phyloP scores from a whole-genome alignment of 2,888 invertebrate genomes.

The Drosophila histrio region DNA sequence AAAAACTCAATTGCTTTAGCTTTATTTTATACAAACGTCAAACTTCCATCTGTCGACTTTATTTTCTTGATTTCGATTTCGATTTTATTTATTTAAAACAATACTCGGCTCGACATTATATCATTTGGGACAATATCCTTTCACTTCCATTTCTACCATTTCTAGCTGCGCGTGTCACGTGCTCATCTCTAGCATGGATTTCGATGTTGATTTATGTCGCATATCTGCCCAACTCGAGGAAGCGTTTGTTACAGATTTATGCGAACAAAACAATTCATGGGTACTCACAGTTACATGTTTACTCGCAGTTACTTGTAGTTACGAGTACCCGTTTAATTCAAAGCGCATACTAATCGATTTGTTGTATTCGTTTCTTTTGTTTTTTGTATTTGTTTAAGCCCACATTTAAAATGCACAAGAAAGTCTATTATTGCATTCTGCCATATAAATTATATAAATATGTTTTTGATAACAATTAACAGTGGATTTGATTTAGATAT shows the following conservation, averaged over 20 bases:
- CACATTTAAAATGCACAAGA: not conserved
- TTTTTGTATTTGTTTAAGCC: not conserved
- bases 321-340: constrained; percentile 4
- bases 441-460: no score
- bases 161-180: not conserved
- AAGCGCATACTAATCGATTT: constrained; percentile 9
- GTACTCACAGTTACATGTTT: constrained; percentile 14
- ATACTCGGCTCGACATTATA: no score
- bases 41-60: no score
- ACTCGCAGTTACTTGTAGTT: not conserved
- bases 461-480: no score
- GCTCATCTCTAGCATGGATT: constrained; percentile 1
- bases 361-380: not conserved
- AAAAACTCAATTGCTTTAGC: no score
- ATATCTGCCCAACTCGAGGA: constrained; percentile 35
- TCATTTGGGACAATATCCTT: no score
- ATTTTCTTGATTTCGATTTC: no score
- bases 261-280: constrained; percentile 22
- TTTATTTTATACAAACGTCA: no score
- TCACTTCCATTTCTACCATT: not conserved
- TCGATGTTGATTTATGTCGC: constrained; percentile 39
- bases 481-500: no score
- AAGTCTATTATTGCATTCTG: not conserved
- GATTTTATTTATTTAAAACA: no score
- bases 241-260: constrained; percentile 42